Evolutionary conservation across 1,140 invertebrate species (phyloP).

Genomic region (Papilio dardanus): DNA sequence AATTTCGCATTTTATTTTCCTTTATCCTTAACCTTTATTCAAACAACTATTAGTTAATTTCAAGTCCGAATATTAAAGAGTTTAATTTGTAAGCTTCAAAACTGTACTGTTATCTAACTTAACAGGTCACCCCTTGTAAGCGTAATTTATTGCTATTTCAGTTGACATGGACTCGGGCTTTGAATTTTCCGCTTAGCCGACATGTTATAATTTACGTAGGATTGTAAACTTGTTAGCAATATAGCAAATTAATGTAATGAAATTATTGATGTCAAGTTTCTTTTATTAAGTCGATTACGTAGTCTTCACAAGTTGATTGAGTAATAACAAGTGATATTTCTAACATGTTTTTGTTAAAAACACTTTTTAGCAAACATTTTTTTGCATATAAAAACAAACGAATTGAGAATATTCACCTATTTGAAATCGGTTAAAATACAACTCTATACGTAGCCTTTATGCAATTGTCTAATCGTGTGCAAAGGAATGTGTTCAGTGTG

Average conservation of each 20-base stretch:
- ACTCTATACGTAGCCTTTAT: background rate
- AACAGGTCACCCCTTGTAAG: background rate
- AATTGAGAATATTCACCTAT: too few relatives aligned
- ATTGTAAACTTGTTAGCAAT: background rate
- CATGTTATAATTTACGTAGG: too few relatives aligned
- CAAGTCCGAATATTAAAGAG: background rate
- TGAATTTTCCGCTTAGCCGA: background rate
- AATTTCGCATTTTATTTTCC: too few relatives aligned
- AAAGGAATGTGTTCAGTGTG: background rate
- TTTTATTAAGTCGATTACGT: too few relatives aligned
- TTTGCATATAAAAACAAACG: too few relatives aligned
- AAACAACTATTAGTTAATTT: background rate
- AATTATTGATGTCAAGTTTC: too few relatives aligned
- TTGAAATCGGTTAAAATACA: too few relatives aligned
- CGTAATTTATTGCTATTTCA: background rate
- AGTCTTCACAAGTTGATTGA: too few relatives aligned
- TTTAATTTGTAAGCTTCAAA: slow-evolving; percentile 1
- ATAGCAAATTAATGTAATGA: too few relatives aligned
- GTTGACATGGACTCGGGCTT: background rate
- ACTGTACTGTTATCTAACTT: background rate
- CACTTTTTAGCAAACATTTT: too few relatives aligned
- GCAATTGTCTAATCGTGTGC: background rate
- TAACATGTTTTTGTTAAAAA: too few relatives aligned
- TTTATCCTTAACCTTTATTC: background rate
- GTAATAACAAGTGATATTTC: too few relatives aligned